Conservation (phyloP, 2,888 invertebrate species). For the Hetaerina titia region DNA sequence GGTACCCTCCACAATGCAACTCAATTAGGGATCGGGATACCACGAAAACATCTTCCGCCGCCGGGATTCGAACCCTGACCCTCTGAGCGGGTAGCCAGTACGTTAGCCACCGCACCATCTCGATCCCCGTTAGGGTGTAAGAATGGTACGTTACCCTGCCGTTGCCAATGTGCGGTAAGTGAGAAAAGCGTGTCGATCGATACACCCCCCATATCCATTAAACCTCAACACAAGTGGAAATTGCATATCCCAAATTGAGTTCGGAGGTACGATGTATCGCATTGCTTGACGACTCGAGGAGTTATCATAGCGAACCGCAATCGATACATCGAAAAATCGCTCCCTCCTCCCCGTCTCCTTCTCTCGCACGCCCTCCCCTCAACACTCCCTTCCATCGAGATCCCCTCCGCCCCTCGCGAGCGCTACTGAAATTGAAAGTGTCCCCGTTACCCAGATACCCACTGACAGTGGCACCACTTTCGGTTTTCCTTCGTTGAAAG, state of each 20-base stretch:
- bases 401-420: not conserved
- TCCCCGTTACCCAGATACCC: slow-evolving; percentile 66
- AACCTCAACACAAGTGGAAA: not conserved
- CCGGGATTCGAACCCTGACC: no score
- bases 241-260: not conserved
- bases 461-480: slow-evolving; percentile 67
- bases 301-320: not conserved
- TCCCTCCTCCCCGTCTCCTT: not conserved
- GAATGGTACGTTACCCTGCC: no score
- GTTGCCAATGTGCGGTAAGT: no score
- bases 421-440: slow-evolving; percentile 57
- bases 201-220: no score
- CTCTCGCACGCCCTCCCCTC: not conserved
- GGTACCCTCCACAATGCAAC: no score
- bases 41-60: no score
- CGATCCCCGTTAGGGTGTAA: no score
- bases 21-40: no score
- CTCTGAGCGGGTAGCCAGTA: no score
- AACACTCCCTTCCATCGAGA: not conserved
- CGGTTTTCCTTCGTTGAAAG: not conserved
- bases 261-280: not conserved
- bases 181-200: no score
- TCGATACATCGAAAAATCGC: not conserved
- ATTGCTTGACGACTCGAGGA: not conserved
- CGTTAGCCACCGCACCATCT: no score